These are phyloP conservation scores for Zaprionus vittiger DNA, from an alignment of 1,140 invertebrate genomes.

Conservation along the genomic window DNA sequence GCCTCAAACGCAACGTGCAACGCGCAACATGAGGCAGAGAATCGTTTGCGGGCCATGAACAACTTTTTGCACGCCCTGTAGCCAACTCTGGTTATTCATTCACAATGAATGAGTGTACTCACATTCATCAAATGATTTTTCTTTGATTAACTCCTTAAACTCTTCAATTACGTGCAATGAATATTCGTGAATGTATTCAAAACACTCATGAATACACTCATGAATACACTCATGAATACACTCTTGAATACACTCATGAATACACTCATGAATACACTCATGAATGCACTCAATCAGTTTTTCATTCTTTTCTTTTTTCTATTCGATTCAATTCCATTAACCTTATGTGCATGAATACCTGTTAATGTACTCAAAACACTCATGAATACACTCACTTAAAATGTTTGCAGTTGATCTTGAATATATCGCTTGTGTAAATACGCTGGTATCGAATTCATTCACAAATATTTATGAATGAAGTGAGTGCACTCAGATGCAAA, in stretches of 20 bases:
- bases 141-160: too few species aligned
- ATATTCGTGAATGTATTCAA: not conserved
- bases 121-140: too few species aligned
- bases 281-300: not conserved
- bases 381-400: not conserved
- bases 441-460: not conserved
- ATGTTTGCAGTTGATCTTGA: not conserved
- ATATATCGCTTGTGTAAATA: too few species aligned
- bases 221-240: not conserved
- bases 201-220: not conserved
- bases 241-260: not conserved
- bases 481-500: not conserved
- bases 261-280: not conserved
- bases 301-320: too few species aligned
- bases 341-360: not conserved
- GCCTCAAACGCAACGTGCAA: conserved; percentile 18
- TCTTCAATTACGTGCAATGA: not conserved
- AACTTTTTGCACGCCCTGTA: not conserved
- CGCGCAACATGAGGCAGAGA: not conserved
- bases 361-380: not conserved
- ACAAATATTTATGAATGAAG: not conserved
- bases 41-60: not conserved
- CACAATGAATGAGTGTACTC: not conserved
- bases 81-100: not conserved
- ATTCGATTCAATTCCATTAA: too few species aligned